These are phyloP conservation scores for Guaruba guarouba DNA, from an alignment of 2,113 vertebrate species.

Conservation along the genomic window DNA sequence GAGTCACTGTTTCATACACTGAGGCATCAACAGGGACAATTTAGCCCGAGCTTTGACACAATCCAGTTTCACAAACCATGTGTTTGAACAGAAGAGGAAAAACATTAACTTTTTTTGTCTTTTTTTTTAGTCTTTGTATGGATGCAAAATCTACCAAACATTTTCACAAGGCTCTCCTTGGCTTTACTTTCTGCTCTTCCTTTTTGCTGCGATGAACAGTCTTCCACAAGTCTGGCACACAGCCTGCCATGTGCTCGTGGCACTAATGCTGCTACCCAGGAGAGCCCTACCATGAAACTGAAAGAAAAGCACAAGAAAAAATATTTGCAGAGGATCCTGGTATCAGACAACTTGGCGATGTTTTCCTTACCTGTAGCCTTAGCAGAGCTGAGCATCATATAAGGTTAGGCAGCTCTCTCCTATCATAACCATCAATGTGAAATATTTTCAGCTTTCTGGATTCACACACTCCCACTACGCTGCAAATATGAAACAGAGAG, in stretches of 20 bases:
- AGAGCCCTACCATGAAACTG: not conserved
- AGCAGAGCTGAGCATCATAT: not conserved
- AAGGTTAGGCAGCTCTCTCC: not conserved
- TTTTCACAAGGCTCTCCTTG: not conserved
- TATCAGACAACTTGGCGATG: not conserved
- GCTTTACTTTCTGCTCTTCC: not conserved
- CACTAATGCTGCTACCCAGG: not conserved
- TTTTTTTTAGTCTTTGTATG: not conserved
- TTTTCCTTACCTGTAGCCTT: not conserved
- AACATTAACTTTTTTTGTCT: not conserved
- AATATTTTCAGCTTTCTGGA: not conserved
- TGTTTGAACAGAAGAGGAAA: not conserved
- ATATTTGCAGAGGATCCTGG: not conserved
- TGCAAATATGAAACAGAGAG: not conserved
- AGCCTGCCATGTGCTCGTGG: not conserved
- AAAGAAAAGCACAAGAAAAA: not conserved
- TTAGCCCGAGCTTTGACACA: not conserved
- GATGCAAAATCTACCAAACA: not conserved
- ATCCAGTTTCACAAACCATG: not conserved
- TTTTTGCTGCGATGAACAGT: not conserved
- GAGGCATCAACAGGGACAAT: not conserved
- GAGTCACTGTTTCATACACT: not conserved
- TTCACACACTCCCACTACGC: not conserved
- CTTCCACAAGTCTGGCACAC: not conserved
- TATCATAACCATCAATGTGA: not conserved